Evolutionary conservation across 2,888 invertebrate genomes (phyloP).

Genomic region (Caenorhabditis sulstoni): DNA sequence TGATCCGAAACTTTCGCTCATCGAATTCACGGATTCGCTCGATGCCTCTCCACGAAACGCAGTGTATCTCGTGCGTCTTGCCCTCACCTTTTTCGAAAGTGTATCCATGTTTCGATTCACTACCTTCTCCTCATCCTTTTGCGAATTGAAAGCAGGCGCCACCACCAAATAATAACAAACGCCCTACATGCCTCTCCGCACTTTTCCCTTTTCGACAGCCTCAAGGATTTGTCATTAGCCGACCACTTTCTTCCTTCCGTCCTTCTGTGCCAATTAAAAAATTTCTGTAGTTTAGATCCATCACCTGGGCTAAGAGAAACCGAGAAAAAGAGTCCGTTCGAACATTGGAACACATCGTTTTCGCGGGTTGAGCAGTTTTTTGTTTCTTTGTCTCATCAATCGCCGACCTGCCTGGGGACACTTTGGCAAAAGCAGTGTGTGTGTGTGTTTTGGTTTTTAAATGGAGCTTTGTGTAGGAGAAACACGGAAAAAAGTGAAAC

Average conservation of each 20-base stretch:
- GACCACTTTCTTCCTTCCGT: constrained; percentile 7
- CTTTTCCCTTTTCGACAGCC: constrained; percentile 35
- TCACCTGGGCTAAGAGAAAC: no score
- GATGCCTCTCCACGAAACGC: constrained; percentile 22
- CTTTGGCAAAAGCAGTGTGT: no score
- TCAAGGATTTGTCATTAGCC: constrained; percentile 40
- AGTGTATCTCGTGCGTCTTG: constrained; percentile 42
- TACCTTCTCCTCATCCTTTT: constrained; percentile 15
- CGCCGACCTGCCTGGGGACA: no score
- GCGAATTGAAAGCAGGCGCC: constrained; percentile 24
- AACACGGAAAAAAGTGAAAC: no score
- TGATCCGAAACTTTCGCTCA: constrained; percentile 63
- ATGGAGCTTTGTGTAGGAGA: no score
- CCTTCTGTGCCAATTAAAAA: constrained; percentile 16
- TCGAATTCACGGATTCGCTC: constrained; percentile 53
- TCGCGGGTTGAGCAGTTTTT: no score
- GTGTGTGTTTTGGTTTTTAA: no score
- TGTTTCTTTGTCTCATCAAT: no score
- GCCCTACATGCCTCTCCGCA: constrained; percentile 53
- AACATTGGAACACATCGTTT: no score
- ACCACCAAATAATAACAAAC: constrained; percentile 58
- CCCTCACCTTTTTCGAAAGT: constrained; percentile 51
- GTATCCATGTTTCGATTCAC: constrained; percentile 57
- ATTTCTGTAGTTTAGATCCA: no score
- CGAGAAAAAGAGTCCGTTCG: no score